These are phyloP conservation scores for Mystacornis crossleyi DNA, from an alignment of 2,113 vertebrate genomes.

Conservation along the genomic window DNA sequence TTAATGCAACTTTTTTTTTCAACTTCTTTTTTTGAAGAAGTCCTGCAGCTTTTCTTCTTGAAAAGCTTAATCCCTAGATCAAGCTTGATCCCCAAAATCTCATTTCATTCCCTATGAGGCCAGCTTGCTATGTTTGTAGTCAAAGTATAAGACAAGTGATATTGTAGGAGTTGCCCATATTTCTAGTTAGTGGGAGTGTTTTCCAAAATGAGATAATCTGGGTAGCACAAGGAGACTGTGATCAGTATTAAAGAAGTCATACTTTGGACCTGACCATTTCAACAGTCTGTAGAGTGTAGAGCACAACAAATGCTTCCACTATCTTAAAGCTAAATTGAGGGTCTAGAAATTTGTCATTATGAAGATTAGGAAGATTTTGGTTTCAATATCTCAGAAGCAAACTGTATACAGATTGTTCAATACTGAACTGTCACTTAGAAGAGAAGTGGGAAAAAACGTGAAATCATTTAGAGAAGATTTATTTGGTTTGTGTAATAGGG, in stretches of 20 bases:
- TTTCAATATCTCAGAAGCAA: neutral
- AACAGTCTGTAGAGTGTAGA: neutral
- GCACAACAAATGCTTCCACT: neutral
- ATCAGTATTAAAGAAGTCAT: neutral
- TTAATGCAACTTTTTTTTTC: neutral
- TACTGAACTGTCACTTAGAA: neutral
- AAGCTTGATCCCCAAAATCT: neutral
- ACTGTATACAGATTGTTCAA: neutral
- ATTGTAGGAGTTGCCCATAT: neutral
- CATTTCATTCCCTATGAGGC: neutral
- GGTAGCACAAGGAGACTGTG: neutral
- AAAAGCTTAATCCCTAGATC: no score
- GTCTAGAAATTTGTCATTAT: neutral
- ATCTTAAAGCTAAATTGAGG: neutral
- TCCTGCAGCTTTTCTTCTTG: neutral
- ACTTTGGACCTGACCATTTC: neutral
- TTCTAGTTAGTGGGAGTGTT: neutral
- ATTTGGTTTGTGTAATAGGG: slow-evolving; percentile 86
- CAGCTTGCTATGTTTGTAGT: neutral
- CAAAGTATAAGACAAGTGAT: neutral
- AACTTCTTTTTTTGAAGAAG: neutral
- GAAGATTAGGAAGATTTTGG: neutral
- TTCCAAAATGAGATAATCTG: neutral
- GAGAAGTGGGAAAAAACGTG: neutral
- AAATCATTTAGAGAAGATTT: slow-evolving; percentile 84